A percentile compares a stretch with the other conserved stretches of the same genome.
These are phyloP conservation scores for Scaptomyza flava DNA, from an alignment of 2,888 invertebrate species.

Conservation along the genomic window DNA sequence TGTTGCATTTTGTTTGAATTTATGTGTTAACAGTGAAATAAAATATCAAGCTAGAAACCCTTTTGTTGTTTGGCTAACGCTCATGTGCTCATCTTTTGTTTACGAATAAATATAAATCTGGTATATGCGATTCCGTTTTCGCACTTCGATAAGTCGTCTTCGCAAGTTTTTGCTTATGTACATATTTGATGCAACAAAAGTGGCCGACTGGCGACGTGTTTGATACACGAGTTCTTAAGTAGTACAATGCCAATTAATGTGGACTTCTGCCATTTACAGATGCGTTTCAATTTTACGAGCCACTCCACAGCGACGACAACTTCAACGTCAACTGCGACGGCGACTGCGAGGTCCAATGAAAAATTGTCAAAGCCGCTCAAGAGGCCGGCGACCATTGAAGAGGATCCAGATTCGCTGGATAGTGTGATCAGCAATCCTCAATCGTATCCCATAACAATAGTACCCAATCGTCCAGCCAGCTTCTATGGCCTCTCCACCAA, in stretches of 20 bases:
- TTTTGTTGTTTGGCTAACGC: conserved; percentile 19
- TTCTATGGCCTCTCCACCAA: conserved; percentile 81
- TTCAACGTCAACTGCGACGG: conserved; percentile 7
- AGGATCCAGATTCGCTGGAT: conserved; percentile 83
- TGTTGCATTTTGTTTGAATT: conserved; percentile 4
- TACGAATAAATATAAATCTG: conserved; percentile 29
- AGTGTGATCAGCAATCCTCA: conserved; percentile 84
- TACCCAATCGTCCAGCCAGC: conserved; percentile 83
- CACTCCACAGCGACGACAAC: conserved; percentile 50
- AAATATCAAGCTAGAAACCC: neutral
- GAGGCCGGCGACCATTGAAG: conserved; percentile 81
- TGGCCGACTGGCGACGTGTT: conserved; percentile 3
- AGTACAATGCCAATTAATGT: conserved; percentile 15
- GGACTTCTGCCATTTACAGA: conserved; percentile 53
- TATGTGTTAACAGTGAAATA: neutral
- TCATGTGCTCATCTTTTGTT: conserved; percentile 25
- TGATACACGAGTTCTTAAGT: neutral
- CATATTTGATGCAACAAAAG: conserved; percentile 21
- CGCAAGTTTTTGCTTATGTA: conserved; percentile 43
- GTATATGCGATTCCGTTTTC: conserved; percentile 38
- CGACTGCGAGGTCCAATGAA: conserved; percentile 37
- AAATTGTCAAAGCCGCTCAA: conserved; percentile 59
- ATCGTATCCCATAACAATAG: conserved; percentile 84
- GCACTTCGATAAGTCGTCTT: conserved; percentile 46
- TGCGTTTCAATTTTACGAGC: conserved; percentile 69